Base-by-base conservation (phyloP, 1,140 invertebrate species). In the Eciton burchellii region DNA sequence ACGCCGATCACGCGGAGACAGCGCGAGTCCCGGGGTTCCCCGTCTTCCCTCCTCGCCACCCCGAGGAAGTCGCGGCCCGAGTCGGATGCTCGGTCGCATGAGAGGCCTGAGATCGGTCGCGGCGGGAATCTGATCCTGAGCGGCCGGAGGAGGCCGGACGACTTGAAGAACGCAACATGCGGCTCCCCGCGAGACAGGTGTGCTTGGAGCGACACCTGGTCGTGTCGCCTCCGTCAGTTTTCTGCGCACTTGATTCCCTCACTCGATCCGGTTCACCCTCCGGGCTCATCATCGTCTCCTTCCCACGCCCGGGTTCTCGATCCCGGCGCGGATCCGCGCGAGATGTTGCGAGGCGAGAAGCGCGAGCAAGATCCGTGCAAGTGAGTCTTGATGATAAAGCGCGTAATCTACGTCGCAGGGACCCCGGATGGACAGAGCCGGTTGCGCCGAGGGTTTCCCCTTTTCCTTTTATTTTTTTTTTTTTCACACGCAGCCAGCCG, bases 171-270 rank as follows among this genome's bases (percentile, higher is more conserved):
- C 85, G 88, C 83, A 84, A 68, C 88, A 81, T 83, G 72, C 49
- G 73, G 6, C 35, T 35, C 81, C 60, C 70, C 54, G 70, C 54
- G 77, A 65, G 88, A 89, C 88, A 89, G 88, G 88, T 89, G 88
- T 89, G 88, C 65, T 86, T 86, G 72, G 56, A 59, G 49, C 70
- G n/a, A n/a, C 88, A 89, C 85, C 88, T 89, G 88, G 85, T 56
- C 19, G n/a, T 47, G 54, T 47, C 56, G 54, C 47, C 56, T 26
- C 73, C 66, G 56, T 81, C 70, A 56, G 54, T 68, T 81, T 56
- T 60, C 52, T 72, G 35, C 74, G 77, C 74, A 71, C 82, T 89
- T 68, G 66, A 86, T 88, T 88, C 81, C 79, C 79, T 84, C 83
- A 66, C 83, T 87, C 84, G 52, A 21, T n/a, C 14, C 57, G 52